phyloP scores from a whole-genome alignment of 2,113 vertebrate species.

The Indicator indicator region DNA sequence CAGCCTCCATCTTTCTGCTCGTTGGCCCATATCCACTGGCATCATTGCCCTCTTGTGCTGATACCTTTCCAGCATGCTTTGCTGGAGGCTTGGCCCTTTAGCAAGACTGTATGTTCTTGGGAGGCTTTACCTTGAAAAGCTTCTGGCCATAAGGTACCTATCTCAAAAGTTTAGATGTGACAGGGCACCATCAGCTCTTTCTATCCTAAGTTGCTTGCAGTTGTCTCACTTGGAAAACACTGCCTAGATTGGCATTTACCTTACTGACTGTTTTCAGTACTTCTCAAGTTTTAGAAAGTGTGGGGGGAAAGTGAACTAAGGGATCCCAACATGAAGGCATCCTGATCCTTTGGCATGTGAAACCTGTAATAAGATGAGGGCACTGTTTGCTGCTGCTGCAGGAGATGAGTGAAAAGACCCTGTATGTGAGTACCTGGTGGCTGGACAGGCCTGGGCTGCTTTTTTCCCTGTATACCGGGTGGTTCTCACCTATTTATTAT shows the following conservation, averaged over 20 bases:
- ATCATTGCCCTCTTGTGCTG: not conserved
- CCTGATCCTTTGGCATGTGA: not conserved
- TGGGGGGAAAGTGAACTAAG: not conserved
- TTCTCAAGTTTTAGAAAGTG: not conserved
- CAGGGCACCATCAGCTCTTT: not conserved
- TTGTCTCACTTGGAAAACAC: not conserved
- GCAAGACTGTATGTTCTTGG: not conserved
- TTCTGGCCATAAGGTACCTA: not conserved
- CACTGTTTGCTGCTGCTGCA: not conserved
- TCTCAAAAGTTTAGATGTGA: not conserved
- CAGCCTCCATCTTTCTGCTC: not conserved
- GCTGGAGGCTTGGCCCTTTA: not conserved
- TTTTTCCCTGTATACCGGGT: not conserved
- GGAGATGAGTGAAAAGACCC: not conserved
- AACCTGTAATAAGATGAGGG: not conserved
- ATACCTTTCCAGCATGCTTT: not conserved
- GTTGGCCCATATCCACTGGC: not conserved
- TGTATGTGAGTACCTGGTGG: accelerated
- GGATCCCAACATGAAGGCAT: not conserved
- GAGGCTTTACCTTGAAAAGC: not conserved
- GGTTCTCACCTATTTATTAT: not conserved
- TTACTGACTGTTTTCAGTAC: not conserved
- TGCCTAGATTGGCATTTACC: not conserved
- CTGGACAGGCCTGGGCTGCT: not conserved
- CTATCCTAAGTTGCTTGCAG: not conserved